phyloP scores from a whole-genome alignment of 2,113 vertebrate genomes.

The Rhea pennata region DNA sequence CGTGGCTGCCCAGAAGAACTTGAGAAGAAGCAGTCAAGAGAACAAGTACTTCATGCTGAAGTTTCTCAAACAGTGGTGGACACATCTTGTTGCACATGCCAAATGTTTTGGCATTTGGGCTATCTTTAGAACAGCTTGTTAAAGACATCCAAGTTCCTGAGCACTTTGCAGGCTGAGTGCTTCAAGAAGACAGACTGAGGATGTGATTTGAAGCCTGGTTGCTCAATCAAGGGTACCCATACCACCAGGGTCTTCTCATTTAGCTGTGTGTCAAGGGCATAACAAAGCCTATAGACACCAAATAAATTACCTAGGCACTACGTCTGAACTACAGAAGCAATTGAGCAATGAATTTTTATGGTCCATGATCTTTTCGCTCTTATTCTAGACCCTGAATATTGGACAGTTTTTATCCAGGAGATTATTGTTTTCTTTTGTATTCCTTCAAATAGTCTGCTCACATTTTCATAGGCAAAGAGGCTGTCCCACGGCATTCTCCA shows the following conservation, averaged over 20 bases:
- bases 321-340: not conserved
- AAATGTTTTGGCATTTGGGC: not conserved
- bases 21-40: not conserved
- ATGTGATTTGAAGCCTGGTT: not conserved
- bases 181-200: not conserved
- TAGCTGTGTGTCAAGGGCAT: not conserved
- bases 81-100: not conserved
- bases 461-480: not conserved
- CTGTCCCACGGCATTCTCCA: not conserved
- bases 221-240: not conserved
- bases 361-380: not conserved
- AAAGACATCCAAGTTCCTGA: not conserved
- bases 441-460: not conserved
- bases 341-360: not conserved
- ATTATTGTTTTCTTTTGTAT: not conserved
- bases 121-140: not conserved
- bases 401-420: not conserved
- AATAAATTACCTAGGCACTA: not conserved
- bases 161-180: fast-evolving
- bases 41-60: not conserved
- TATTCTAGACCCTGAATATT: not conserved
- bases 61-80: not conserved
- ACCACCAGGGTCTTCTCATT: not conserved
- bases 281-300: not conserved
- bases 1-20: not conserved